Conservation (phyloP, 1,140 invertebrate species). For the Tetramorium simillimum region DNA sequence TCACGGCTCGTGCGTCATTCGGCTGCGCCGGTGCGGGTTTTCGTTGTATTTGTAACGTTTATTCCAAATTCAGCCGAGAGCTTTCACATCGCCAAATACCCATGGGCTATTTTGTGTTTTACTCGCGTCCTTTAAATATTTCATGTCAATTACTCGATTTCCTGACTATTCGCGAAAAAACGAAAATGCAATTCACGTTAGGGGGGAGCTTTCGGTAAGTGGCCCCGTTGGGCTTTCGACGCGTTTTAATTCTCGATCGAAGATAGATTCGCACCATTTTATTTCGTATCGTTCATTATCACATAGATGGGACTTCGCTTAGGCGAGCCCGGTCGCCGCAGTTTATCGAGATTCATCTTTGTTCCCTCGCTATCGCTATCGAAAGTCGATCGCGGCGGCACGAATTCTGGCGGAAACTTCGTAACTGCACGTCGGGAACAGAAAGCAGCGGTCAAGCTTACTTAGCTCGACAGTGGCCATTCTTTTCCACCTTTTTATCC, state of each 20-base stretch:
- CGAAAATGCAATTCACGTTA: neutral
- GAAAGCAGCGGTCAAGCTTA: constrained; percentile 48
- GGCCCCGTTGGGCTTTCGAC: neutral
- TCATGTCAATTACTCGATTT: constrained; percentile 22
- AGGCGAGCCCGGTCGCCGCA: neutral
- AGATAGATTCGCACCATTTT: neutral
- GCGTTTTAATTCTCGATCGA: neutral
- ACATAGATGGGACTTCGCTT: constrained; percentile 21
- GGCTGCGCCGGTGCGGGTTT: no score
- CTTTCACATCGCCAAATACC: constrained; percentile 28
- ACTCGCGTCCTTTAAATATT: constrained; percentile 12
- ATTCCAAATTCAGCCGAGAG: constrained; percentile 30
- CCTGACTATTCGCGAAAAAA: neutral
- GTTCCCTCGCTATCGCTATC: constrained; percentile 3
- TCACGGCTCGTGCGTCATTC: no score
- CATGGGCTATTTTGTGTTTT: constrained; percentile 10
- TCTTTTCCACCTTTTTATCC: constrained; percentile 32
- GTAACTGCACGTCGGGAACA: constrained; percentile 29
- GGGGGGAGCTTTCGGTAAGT: neutral
- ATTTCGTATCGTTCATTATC: constrained; percentile 39
- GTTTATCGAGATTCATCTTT: constrained; percentile 46
- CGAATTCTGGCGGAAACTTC: constrained; percentile 35
- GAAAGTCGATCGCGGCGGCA: constrained; percentile 39
- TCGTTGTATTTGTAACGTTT: constrained; percentile 17
- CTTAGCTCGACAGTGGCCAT: constrained; percentile 45